Conservation (phyloP, 2,888 invertebrate species). For the Cyaniris semiargus region DNA sequence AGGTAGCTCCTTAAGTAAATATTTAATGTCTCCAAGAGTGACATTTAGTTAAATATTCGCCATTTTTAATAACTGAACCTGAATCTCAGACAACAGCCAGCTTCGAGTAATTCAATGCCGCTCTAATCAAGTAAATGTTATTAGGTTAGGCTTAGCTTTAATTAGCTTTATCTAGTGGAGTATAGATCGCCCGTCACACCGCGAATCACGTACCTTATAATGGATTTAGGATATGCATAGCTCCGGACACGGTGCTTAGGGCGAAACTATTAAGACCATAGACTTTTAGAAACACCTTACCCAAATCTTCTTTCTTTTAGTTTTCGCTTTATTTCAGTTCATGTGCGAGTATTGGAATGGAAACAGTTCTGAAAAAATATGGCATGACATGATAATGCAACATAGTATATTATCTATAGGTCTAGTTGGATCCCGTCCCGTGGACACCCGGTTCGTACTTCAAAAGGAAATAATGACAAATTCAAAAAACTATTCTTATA, state of each 20-base stretch:
- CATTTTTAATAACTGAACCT: not conserved
- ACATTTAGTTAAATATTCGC: too few relatives aligned
- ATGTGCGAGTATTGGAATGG: too few relatives aligned
- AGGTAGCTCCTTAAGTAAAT: too few relatives aligned
- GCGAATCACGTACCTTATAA: slow-evolving; percentile 1
- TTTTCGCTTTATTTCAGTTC: too few relatives aligned
- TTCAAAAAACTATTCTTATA: not conserved
- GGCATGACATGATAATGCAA: too few relatives aligned
- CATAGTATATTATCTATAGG: too few relatives aligned
- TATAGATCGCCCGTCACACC: not conserved
- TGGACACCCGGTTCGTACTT: too few relatives aligned
- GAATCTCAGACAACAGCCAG: not conserved
- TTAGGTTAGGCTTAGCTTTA: slow-evolving; percentile 16
- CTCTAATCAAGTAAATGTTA: slow-evolving; percentile 12
- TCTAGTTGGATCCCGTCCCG: too few relatives aligned
- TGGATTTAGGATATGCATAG: not conserved
- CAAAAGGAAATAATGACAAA: too few relatives aligned
- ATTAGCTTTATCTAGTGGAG: slow-evolving; percentile 11
- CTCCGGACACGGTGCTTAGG: not conserved
- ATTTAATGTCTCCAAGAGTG: too few relatives aligned
- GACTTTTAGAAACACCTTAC: not conserved
- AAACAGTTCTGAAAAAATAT: too few relatives aligned
- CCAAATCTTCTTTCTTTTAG: too few relatives aligned
- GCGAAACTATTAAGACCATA: not conserved
- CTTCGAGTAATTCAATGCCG: not conserved